These are phyloP conservation scores for Mylabris sibirica DNA, from an alignment of 2,888 invertebrate genomes.

Conservation along the genomic window DNA sequence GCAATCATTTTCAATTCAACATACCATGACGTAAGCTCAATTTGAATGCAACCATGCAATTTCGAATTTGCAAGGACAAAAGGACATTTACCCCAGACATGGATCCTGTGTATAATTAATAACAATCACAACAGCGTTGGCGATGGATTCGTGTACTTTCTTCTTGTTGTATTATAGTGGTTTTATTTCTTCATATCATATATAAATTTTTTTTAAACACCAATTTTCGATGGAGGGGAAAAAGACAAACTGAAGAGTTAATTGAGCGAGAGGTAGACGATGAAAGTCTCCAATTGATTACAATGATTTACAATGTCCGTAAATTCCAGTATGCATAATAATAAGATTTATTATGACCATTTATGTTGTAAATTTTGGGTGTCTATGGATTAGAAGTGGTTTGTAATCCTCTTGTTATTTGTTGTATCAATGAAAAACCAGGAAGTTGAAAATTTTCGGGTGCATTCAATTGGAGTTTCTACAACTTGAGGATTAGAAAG, in stretches of 20 bases:
- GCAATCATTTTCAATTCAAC: constrained; percentile 20
- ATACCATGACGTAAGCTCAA: constrained; percentile 35
- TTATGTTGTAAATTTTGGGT: neutral
- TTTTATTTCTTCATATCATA: neutral
- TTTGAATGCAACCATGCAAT: constrained; percentile 51
- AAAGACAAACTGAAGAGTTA: neutral
- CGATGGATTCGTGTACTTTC: constrained; percentile 6
- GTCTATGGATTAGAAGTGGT: neutral
- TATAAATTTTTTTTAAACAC: too few species aligned
- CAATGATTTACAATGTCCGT: neutral
- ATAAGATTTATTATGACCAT: neutral
- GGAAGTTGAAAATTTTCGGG: constrained; percentile 42
- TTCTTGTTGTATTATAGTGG: neutral
- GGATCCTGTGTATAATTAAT: constrained; percentile 48
- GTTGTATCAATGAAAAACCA: neutral
- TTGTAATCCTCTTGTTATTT: neutral
- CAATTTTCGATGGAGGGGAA: neutral
- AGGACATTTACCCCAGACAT: constrained; percentile 59
- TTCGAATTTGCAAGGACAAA: constrained; percentile 58
- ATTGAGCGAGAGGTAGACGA: neutral
- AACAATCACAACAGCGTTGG: constrained; percentile 44
- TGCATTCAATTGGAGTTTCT: constrained; percentile 41
- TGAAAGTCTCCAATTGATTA: neutral
- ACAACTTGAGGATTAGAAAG: neutral
- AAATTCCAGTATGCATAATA: neutral